Evolutionary conservation across 2,113 vertebrate species (phyloP), one percentile per base, ranked within the genome.

Genomic region (Xiphophorus hellerii): DNA sequence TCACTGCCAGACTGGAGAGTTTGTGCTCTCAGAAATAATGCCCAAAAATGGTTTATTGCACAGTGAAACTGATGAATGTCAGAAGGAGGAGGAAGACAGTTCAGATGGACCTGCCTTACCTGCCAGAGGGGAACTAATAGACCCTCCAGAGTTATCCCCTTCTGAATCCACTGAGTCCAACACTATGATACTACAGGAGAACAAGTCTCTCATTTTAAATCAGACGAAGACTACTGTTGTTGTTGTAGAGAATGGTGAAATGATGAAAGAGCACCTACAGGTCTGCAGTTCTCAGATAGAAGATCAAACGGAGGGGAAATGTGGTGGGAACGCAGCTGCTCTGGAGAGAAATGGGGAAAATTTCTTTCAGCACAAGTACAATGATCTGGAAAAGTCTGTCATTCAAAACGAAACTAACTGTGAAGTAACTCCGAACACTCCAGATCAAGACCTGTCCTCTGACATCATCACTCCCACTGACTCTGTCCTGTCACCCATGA

Each of bases 381-480:
- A 25, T 25, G 33, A 33, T 33, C 30, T 72, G 62, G 74, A 85
- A 71, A 64, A 70, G 20, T 25, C 82, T 39, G 15, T 35, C 54
- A n/a, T 35, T 4, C 67, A 78, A 64, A 69, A 69, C 15, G 66
- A 11, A 30, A 13, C 64, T 20, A 61, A 44, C 75, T 71, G 61
- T 33, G 62, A 71, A 17, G 63, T 62, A 31, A 76, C 78, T 60
- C 90, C 89, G 20, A 80, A 79, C 60, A 92, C 90, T 65, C 90
- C 93, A 69, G 93, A 93, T 37, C 91, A 89, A 89, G 91, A 93
- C 62, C 83, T 80, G 0, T 89, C 87, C 9, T 82, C 90, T 7
- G 91, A 92, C 25, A 39, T 73, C 2, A 35, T 91, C 69, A 96
- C 96, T 71, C 94, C 96, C 6, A 93, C 94, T 5, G 96, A 96